Percentiles rank a stretch among this genome's conserved stretches.
Evolutionary conservation across 2,888 invertebrate genomes (phyloP).

Genomic region (Melikaiella ostensackeni): DNA sequence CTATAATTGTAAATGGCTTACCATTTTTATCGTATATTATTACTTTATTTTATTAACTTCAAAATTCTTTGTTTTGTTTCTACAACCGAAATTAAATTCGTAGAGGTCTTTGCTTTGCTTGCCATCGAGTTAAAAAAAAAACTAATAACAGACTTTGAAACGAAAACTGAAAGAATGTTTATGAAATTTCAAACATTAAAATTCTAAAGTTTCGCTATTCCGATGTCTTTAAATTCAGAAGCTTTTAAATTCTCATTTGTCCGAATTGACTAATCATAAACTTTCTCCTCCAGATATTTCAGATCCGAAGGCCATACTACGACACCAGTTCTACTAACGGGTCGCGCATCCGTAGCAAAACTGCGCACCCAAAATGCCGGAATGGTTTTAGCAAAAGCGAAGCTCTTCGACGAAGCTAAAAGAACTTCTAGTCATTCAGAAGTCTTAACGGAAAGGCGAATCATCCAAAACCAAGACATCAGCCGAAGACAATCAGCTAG

Average conservation of each 20-base stretch:
- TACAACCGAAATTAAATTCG: too few species aligned
- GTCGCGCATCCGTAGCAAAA: slow-evolving; percentile 86
- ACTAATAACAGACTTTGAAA: too few species aligned
- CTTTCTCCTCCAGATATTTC: slow-evolving; percentile 14
- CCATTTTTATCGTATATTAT: too few species aligned
- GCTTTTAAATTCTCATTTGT: not conserved
- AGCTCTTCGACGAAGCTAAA: slow-evolving; percentile 82
- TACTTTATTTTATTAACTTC: too few species aligned
- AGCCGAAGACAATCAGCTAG: slow-evolving; percentile 42
- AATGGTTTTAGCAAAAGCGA: slow-evolving; percentile 88
- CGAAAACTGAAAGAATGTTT: too few species aligned
- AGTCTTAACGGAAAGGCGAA: slow-evolving; percentile 18
- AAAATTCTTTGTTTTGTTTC: too few species aligned
- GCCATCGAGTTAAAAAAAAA: too few species aligned
- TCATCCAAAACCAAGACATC: slow-evolving; percentile 40
- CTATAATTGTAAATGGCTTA: too few species aligned
- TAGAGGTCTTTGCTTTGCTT: too few species aligned
- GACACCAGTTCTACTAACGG: slow-evolving; percentile 78
- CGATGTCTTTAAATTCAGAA: too few species aligned
- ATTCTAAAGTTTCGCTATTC: too few species aligned
- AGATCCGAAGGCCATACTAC: slow-evolving; percentile 5
- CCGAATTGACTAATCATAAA: not conserved
- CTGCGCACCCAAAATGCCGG: slow-evolving; percentile 87
- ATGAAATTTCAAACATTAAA: too few species aligned
- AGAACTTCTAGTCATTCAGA: slow-evolving; percentile 32